phyloP scores from a whole-genome alignment of 2,888 invertebrate species.

The Azorinus chamasolen region DNA sequence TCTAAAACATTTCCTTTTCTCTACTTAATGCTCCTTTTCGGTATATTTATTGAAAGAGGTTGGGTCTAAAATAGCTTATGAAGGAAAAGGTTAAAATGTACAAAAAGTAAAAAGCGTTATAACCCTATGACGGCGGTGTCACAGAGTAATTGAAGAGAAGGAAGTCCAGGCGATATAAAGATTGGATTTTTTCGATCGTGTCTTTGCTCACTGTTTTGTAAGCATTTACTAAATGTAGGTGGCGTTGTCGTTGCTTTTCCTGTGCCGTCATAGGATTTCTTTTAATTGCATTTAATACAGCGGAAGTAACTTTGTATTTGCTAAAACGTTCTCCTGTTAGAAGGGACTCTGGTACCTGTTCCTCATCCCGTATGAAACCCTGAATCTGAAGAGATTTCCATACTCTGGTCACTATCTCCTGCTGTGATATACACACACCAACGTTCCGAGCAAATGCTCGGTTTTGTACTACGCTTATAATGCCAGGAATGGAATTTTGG shows the following conservation, averaged over 20 bases:
- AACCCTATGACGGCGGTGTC: slow-evolving; percentile 21
- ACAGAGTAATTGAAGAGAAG: slow-evolving; percentile 44
- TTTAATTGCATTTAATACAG: slow-evolving; percentile 28
- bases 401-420: slow-evolving; percentile 23
- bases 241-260: slow-evolving; percentile 39
- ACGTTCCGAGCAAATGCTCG: slow-evolving; percentile 12
- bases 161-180: slow-evolving; percentile 48
- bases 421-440: slow-evolving; percentile 23
- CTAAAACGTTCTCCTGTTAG: slow-evolving; percentile 4
- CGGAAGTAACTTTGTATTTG: slow-evolving; percentile 13
- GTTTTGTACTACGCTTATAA: slow-evolving; percentile 34
- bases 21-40: too few species aligned
- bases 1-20: too few species aligned
- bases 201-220: slow-evolving; percentile 33
- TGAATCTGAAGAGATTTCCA: slow-evolving; percentile 64
- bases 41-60: too few species aligned
- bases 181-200: slow-evolving; percentile 36
- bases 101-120: too few species aligned
- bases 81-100: too few species aligned
- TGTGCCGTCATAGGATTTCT: slow-evolving; percentile 22
- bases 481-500: slow-evolving; percentile 39
- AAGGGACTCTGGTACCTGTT: slow-evolving; percentile 10
- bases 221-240: slow-evolving; percentile 30
- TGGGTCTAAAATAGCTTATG: too few species aligned
- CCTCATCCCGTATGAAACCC: slow-evolving; percentile 48